A percentile compares a stretch with the other conserved stretches of the same genome.
Evolutionary conservation across 2,797 vertebrate species (phyloP).

Genomic region (Allobates femoralis): DNA sequence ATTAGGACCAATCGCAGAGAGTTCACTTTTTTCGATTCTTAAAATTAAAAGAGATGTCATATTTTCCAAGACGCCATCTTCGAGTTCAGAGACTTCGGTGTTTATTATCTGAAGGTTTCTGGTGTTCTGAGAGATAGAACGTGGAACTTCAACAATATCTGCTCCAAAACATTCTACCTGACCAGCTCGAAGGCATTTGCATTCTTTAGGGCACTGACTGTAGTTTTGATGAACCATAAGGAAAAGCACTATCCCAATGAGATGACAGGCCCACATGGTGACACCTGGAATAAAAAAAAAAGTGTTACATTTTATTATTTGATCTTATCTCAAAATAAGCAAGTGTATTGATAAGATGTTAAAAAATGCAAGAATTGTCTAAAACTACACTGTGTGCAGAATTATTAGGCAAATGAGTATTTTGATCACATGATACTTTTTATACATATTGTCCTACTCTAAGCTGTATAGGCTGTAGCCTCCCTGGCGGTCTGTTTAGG

Average conservation of each 20-base stretch:
- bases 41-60: slow-evolving; percentile 75
- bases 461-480: too few relatives aligned
- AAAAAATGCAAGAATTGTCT: background rate
- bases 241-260: slow-evolving; percentile 69
- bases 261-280: slow-evolving; percentile 69
- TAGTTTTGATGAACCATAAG: slow-evolving; percentile 53
- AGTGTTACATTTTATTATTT: background rate
- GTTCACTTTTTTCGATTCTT: slow-evolving; percentile 78
- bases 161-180: slow-evolving; percentile 77
- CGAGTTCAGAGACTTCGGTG: slow-evolving; percentile 73
- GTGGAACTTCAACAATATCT: slow-evolving; percentile 67
- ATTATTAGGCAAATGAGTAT: too few relatives aligned
- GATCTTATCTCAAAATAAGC: background rate
- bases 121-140: slow-evolving; percentile 72
- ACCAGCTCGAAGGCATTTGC: slow-evolving; percentile 70
- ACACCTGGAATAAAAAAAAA: slow-evolving; percentile 65
- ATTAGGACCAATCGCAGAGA: slow-evolving; percentile 74
- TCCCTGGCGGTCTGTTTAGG: too few relatives aligned
- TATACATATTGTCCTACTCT: too few relatives aligned
- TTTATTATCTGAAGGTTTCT: slow-evolving; percentile 79
- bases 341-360: background rate
- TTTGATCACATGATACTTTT: too few relatives aligned
- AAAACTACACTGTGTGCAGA: too few relatives aligned
- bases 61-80: slow-evolving; percentile 70
- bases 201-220: slow-evolving; percentile 74